Percentiles rank a stretch among this genome's conserved stretches.
Conservation (phyloP, 2,113 vertebrate species). For the Heterotilapia buettikoferi region DNA sequence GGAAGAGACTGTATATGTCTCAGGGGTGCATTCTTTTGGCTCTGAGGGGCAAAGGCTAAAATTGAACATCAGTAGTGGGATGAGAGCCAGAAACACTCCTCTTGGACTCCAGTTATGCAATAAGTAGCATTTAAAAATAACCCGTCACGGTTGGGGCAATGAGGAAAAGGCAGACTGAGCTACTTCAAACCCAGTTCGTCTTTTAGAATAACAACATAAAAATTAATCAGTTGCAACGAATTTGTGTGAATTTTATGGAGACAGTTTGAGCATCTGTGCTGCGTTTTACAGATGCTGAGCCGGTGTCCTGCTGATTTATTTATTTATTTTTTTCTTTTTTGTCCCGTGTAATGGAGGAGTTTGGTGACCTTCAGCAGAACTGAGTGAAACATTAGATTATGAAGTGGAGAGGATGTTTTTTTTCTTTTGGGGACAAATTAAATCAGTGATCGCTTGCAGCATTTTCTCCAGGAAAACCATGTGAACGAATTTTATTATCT, state of each 20-base stretch:
- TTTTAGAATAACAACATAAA: neutral
- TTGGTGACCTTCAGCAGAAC: neutral
- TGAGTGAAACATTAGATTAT: neutral
- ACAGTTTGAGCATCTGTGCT: neutral
- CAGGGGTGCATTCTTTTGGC: slow-evolving; percentile 12
- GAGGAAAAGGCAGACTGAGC: neutral
- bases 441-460: neutral
- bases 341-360: neutral
- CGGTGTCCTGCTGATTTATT: neutral
- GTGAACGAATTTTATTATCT: slow-evolving; percentile 24
- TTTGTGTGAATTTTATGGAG: neutral
- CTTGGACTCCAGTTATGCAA: slow-evolving; percentile 22
- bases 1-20: neutral
- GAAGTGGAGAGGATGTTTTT: neutral
- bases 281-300: neutral
- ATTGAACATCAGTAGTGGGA: slow-evolving; percentile 50
- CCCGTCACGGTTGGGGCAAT: neutral
- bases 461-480: slow-evolving; percentile 18
- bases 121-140: slow-evolving; percentile 20
- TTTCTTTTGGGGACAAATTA: neutral
- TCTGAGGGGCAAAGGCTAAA: slow-evolving; percentile 34
- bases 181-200: neutral
- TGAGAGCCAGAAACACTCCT: slow-evolving; percentile 23
- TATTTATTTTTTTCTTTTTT: fast-evolving
- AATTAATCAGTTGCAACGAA: neutral